Evolutionary conservation across 2,797 vertebrate genomes (phyloP).

Genomic region (Selene dorsalis): DNA sequence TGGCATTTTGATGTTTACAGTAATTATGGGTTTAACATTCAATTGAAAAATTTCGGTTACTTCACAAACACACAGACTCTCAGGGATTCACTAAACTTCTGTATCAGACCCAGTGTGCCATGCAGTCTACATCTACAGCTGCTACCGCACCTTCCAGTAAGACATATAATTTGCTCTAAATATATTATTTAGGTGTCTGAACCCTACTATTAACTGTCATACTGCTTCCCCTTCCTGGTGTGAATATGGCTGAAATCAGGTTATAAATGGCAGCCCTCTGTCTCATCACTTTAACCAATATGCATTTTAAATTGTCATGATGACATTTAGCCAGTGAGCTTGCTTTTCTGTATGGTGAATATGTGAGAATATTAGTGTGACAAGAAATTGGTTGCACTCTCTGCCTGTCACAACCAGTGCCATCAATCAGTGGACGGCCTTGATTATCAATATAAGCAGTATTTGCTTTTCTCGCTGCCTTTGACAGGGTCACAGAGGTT

Average conservation of each 20-base stretch:
- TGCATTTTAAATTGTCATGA: constrained; percentile 1
- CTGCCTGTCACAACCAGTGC: constrained; percentile 59
- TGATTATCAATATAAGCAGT: constrained; percentile 43
- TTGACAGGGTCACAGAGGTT: constrained; percentile 41
- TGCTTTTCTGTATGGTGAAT: constrained; percentile 15
- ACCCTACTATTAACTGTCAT: constrained; percentile 17
- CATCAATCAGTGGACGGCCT: constrained; percentile 53
- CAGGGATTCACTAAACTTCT: neutral
- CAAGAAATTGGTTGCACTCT: constrained; percentile 40
- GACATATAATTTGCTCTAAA: neutral
- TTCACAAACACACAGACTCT: neutral
- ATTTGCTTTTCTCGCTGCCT: constrained; percentile 28
- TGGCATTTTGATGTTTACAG: constrained; percentile 32
- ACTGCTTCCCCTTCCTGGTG: neutral
- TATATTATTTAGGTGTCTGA: neutral
- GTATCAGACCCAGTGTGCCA: neutral
- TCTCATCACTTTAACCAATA: neutral
- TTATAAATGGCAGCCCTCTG: neutral
- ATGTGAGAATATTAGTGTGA: constrained; percentile 46
- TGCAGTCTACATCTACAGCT: neutral
- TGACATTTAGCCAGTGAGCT: constrained; percentile 23
- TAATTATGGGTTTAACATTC: constrained; percentile 19
- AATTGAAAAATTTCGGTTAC: constrained; percentile 8
- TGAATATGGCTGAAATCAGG: neutral
- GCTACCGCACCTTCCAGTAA: constrained; percentile 6